A percentile compares a stretch with the other conserved stretches of the same genome.
Evolutionary conservation across 2,888 invertebrate species (phyloP).

Genomic region (Phaedon cochleariae): DNA sequence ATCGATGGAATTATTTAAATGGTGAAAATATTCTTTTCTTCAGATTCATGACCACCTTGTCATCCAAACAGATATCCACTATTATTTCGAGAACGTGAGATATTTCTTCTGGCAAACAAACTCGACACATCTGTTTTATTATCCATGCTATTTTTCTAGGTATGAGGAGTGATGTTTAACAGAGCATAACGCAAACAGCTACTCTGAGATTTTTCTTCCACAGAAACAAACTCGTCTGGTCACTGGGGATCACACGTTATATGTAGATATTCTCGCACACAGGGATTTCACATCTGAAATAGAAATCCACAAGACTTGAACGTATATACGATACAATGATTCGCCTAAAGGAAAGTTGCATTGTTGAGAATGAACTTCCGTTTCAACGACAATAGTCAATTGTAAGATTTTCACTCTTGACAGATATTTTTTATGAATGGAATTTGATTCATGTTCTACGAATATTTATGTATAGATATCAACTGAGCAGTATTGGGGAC

Average conservation of each 20-base stretch:
- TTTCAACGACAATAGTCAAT: too few species aligned
- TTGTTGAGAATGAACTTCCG: too few species aligned
- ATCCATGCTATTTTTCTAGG: slow-evolving; percentile 45
- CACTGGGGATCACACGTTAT: slow-evolving; percentile 59
- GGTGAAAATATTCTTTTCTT: too few species aligned
- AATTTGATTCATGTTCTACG: too few species aligned
- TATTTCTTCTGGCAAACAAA: slow-evolving; percentile 54
- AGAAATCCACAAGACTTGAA: slow-evolving; percentile 10
- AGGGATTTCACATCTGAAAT: slow-evolving; percentile 63
- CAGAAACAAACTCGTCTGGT: slow-evolving; percentile 63
- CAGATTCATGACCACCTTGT: too few species aligned
- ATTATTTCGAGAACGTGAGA: not conserved
- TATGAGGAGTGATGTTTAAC: slow-evolving; percentile 35
- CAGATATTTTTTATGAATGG: too few species aligned
- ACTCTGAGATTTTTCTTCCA: slow-evolving; percentile 47
- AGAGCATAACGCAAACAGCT: slow-evolving; percentile 46
- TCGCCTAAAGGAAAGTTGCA: too few species aligned
- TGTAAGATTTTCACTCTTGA: too few species aligned
- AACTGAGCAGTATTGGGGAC: too few species aligned
- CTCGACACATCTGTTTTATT: slow-evolving; percentile 47
- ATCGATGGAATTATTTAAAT: too few species aligned
- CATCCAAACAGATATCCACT: not conserved
- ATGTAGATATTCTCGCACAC: slow-evolving; percentile 64
- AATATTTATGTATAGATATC: too few species aligned
- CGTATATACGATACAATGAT: not conserved